A percentile compares a stretch with the other conserved stretches of the same genome.
Conservation (phyloP, 2,797 vertebrate genomes). For the Siniperca obscura region DNA sequence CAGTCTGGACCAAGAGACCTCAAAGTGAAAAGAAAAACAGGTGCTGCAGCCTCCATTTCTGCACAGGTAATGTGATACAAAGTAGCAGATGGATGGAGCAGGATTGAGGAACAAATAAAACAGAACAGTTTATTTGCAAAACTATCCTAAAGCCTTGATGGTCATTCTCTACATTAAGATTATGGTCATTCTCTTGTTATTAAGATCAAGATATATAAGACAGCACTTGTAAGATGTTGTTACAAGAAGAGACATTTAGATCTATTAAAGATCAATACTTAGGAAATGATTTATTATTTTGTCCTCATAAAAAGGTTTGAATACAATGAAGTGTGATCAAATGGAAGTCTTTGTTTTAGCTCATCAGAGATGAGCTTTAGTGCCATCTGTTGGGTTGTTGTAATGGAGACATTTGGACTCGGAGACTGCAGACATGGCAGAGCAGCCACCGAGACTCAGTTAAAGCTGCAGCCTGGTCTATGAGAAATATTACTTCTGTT, state of each 20-base stretch:
- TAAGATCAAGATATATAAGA: conserved; percentile 20
- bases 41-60: conserved; percentile 27
- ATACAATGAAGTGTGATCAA: conserved; percentile 23
- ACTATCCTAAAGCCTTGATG: not conserved
- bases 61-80: not conserved
- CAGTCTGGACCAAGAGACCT: conserved; percentile 20
- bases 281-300: conserved; percentile 7
- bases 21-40: conserved; percentile 20
- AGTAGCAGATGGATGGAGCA: conserved; percentile 12
- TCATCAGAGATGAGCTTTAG: conserved; percentile 26
- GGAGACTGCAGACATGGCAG: conserved; percentile 2
- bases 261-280: not conserved
- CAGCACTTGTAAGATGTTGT: not conserved
- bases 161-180: too few relatives aligned
- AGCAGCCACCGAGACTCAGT: not conserved
- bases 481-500: not conserved
- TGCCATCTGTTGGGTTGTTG: conserved; percentile 34
- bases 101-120: conserved; percentile 5
- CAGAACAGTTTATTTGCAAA: conserved; percentile 2
- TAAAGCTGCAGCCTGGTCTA: not conserved
- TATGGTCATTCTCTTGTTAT: not conserved
- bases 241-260: not conserved
- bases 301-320: not conserved
- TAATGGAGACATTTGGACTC: conserved; percentile 23
- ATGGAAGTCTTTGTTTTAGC: conserved; percentile 2